Evolutionary conservation across 2,797 vertebrate genomes (phyloP).

Genomic region (Liasis olivaceus): DNA sequence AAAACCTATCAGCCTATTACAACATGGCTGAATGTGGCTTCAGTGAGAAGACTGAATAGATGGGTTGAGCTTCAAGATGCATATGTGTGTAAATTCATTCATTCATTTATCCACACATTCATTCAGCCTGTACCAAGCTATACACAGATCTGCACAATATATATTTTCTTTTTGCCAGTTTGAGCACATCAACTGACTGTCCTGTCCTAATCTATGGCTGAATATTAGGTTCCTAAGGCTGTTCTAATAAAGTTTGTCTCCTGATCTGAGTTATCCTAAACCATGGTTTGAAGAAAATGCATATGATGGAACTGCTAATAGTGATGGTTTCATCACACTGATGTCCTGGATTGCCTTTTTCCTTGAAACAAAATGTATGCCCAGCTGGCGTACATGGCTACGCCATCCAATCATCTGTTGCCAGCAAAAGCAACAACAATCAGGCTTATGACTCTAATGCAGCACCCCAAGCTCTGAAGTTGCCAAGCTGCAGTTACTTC

Average conservation of each 20-base stretch:
- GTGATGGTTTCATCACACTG: background rate
- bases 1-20: background rate
- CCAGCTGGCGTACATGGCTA: background rate
- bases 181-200: background rate
- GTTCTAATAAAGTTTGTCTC: background rate
- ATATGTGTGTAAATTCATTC: too few species aligned
- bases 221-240: background rate
- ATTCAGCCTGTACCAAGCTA: background rate
- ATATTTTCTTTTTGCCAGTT: background rate
- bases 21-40: background rate
- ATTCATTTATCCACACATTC: background rate
- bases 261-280: background rate
- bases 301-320: background rate
- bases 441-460: background rate
- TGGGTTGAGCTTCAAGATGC: too few species aligned
- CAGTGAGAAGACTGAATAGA: background rate
- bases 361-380: background rate
- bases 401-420: background rate
- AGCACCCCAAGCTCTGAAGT: background rate
- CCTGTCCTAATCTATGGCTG: background rate
- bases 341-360: background rate
- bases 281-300: background rate
- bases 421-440: background rate
- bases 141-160: background rate
- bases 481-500: background rate